Base-by-base conservation (phyloP, 1,140 invertebrate genomes). In the Zelostemma sp. region DNA sequence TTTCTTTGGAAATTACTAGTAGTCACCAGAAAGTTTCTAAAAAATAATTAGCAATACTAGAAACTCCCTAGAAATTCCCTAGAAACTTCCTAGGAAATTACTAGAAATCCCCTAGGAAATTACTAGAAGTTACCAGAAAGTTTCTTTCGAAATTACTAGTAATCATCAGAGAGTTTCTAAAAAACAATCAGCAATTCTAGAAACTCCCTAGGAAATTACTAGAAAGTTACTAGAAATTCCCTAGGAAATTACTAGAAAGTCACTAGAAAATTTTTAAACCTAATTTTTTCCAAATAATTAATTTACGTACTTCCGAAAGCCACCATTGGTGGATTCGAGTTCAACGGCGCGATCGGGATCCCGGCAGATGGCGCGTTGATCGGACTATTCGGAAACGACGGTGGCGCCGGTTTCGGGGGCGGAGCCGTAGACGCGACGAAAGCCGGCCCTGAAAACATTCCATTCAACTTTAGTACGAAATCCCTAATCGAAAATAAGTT, bases 331-430 rank as follows among this genome's bases (percentile, higher is more conserved):
- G 84, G 83, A 51, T 74, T 81, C 54, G 80, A 80, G 38, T 81
- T 82, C 49, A 82, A 55, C 43, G 82, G 80, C 54, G 70, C 82
- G 12, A 84, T 78, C 31, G 80, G 54, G 8, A 8, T 28, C 3
- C 25, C 25, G 8, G 25, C 53, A 15, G 68, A 47, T 15, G 50
- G 59, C 49, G 63, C 57, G 6, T 53, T 17, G 1, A 83, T 75
- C 49, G 84, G 84, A 68, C 84, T 85, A 47, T 79, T 85, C 62
- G 83, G 81, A 77, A 85, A 85, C 3, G 84, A 84, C 28, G 82
- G 83, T 25, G 83, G 82, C 54, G 80, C 78, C 54, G 84, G 83
- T 62, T 85, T 85, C 43, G 84, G 83, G 15, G 84, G 82, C 31
- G 77, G 77, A 21, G 78, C 75, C 3, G 76, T 83, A n/a, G 76